Conservation (phyloP, 35 echinoderm and acorn worm species). For the Diadema setosum region DNA sequence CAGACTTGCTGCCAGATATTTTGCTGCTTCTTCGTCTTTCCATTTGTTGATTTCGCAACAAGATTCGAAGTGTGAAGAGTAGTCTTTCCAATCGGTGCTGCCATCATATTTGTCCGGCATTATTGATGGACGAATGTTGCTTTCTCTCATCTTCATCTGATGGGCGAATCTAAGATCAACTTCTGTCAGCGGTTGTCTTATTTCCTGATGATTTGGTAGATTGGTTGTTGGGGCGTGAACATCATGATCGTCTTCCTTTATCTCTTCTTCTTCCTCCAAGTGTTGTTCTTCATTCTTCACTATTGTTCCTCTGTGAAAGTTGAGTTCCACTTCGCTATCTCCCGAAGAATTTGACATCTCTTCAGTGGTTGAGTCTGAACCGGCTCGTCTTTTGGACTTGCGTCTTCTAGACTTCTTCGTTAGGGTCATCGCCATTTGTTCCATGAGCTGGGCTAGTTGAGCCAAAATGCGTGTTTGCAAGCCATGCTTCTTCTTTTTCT, state of each 20-base stretch:
- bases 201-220: neutral
- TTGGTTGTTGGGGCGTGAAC: neutral
- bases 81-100: neutral
- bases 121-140: neutral
- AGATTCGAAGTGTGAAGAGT: neutral
- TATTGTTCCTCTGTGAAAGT: neutral
- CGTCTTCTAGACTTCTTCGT: neutral
- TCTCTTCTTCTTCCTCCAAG: neutral
- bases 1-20: neutral
- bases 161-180: neutral
- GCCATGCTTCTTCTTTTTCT: neutral
- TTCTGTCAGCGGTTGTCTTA: neutral
- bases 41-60: neutral
- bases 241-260: neutral
- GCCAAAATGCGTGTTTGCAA: neutral
- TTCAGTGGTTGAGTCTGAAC: neutral
- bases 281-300: neutral
- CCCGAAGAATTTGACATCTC: neutral
- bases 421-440: neutral
- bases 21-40: neutral
- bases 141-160: neutral
- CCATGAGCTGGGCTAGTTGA: neutral
- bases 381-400: neutral
- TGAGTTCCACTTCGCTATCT: neutral
- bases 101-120: neutral